Conservation (phyloP, 1,140 invertebrate genomes). For the Microplitis demolitor region DNA sequence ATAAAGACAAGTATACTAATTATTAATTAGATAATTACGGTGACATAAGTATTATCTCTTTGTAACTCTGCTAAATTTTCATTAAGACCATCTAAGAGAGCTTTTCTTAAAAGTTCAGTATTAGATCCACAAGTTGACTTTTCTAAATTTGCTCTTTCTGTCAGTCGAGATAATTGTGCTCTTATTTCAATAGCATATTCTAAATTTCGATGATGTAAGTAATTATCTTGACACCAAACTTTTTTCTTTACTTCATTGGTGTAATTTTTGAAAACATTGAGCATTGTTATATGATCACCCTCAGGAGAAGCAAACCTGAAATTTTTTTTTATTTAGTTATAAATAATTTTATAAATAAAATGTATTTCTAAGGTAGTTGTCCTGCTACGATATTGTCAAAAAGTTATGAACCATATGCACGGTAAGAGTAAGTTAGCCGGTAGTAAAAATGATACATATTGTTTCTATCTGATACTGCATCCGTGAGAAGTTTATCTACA, state of each 20-base stretch:
- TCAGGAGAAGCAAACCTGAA: constrained; percentile 84
- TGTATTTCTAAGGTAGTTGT: too few relatives aligned
- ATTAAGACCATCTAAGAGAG: constrained; percentile 81
- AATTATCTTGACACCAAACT: constrained; percentile 92
- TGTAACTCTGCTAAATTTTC: constrained; percentile 89
- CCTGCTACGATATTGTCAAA: too few relatives aligned
- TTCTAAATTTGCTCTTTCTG: constrained; percentile 70
- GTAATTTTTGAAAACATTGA: constrained; percentile 88
- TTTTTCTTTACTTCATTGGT: constrained; percentile 76
- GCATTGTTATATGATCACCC: constrained; percentile 91
- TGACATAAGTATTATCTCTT: constrained; percentile 74
- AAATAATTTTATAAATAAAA: neutral
- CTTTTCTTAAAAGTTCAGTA: constrained; percentile 75
- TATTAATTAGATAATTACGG: constrained; percentile 63
- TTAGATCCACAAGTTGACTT: constrained; percentile 76
- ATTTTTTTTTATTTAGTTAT: constrained; percentile 15
- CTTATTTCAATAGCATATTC: constrained; percentile 81
- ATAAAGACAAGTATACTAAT: neutral
- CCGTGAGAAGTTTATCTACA: too few relatives aligned
- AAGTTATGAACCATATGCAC: too few relatives aligned
- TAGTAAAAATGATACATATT: too few relatives aligned
- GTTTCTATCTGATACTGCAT: too few relatives aligned
- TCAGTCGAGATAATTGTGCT: constrained; percentile 81
- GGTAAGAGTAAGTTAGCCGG: too few relatives aligned
- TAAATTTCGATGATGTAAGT: constrained; percentile 84